A percentile compares a stretch with the other conserved stretches of the same genome.
Conservation (phyloP, 2,113 vertebrate species). For the Salvelinus fontinalis region DNA sequence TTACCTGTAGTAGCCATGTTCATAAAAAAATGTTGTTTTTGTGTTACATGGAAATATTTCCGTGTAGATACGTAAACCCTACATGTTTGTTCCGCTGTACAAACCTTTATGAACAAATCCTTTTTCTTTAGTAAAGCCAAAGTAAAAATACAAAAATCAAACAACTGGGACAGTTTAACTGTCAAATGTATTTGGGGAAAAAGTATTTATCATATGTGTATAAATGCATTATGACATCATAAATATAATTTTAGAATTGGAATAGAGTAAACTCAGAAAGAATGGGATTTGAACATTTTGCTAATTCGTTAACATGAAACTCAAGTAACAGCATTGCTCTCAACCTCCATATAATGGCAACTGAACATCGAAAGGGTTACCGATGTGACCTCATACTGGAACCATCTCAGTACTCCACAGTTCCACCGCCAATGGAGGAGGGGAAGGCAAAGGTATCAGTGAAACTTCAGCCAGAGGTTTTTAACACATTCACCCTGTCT, state of each 20-base stretch:
- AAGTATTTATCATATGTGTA: too few relatives aligned
- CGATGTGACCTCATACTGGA: conserved; percentile 16
- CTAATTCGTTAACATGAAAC: neutral
- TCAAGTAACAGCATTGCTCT: neutral
- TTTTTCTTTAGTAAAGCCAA: too few relatives aligned
- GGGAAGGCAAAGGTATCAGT: neutral
- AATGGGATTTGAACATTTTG: too few relatives aligned
- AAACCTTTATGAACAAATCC: too few relatives aligned
- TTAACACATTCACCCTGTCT: neutral
- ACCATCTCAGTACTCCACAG: conserved; percentile 3
- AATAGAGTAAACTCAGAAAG: neutral
- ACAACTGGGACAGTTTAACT: too few relatives aligned
- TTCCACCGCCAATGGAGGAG: neutral
- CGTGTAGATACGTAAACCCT: conserved; percentile 13
- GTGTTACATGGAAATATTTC: conserved; percentile 21
- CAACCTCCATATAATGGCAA: neutral
- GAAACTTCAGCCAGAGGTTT: neutral
- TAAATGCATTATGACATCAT: neutral
- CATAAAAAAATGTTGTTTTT: neutral
- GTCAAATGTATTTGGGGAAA: too few relatives aligned
- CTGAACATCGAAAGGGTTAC: neutral
- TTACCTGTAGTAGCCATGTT: conserved; percentile 69
- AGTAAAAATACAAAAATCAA: too few relatives aligned
- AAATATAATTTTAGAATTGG: neutral
- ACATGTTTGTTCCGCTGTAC: conserved; percentile 32